Percentiles rank a stretch among this genome's conserved stretches.
Evolutionary conservation across 1,140 invertebrate genomes (phyloP).

Genomic region (Himalopsyche phryganea): DNA sequence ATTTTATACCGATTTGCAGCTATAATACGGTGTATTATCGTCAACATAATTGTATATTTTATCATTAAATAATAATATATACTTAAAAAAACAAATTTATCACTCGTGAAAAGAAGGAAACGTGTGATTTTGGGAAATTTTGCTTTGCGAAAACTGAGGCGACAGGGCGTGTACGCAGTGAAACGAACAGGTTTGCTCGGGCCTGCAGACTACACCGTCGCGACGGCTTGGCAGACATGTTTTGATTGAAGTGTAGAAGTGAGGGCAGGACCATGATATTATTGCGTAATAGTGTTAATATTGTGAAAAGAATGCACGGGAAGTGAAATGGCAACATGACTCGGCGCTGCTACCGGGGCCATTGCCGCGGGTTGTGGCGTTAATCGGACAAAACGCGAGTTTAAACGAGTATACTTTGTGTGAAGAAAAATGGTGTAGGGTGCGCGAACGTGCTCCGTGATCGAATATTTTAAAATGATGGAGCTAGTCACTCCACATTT

Average conservation of each 20-base stretch:
- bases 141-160: constrained; percentile 24
- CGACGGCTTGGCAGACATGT: constrained; percentile 47
- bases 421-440: constrained; percentile 27
- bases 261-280: constrained; percentile 38
- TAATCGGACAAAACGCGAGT: constrained; percentile 26
- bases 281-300: constrained; percentile 26
- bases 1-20: neutral
- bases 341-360: constrained; percentile 35
- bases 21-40: neutral
- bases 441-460: constrained; percentile 26
- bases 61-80: too few relatives aligned
- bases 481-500: constrained; percentile 75
- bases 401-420: constrained; percentile 18
- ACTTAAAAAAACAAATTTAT: neutral
- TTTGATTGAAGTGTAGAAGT: constrained; percentile 42
- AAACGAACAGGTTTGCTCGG: constrained; percentile 38
- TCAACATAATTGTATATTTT: too few relatives aligned
- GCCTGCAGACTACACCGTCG: constrained; percentile 41
- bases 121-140: constrained; percentile 11
- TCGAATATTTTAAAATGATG: constrained; percentile 52
- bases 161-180: constrained; percentile 41
- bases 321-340: constrained; percentile 38
- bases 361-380: constrained; percentile 29
- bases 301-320: constrained; percentile 29
- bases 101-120: neutral